A percentile compares a stretch with the other conserved stretches of the same genome.
Evolutionary conservation across 2,888 invertebrate genomes (phyloP).

Genomic region (Melanostoma mellinum): DNA sequence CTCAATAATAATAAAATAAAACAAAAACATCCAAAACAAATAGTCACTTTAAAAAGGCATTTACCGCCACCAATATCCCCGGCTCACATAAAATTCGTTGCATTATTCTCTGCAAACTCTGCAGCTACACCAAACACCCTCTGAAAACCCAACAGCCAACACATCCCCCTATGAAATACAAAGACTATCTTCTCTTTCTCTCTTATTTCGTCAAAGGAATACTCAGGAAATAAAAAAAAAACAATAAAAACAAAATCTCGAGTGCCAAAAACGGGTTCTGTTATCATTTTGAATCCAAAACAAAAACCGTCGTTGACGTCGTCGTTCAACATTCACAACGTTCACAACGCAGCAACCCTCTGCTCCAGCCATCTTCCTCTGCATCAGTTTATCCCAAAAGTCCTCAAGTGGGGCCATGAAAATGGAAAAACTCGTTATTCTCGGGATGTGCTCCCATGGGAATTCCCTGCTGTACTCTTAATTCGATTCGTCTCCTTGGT

Average conservation of each 20-base stretch:
- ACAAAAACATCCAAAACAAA: constrained; percentile 26
- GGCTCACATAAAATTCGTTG: constrained; percentile 27
- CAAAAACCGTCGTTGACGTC: constrained; percentile 60
- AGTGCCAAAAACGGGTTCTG: constrained; percentile 60
- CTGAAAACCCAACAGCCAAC: neutral
- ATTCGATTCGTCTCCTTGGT: constrained; percentile 81
- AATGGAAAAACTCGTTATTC: constrained; percentile 73
- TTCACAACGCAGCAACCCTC: constrained; percentile 58
- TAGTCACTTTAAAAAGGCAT: constrained; percentile 42
- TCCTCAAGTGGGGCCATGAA: constrained; percentile 68
- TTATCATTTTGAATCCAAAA: constrained; percentile 68
- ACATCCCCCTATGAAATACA: constrained; percentile 20
- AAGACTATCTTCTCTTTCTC: constrained; percentile 33
- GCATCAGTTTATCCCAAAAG: constrained; percentile 73
- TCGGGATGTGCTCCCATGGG: constrained; percentile 74
- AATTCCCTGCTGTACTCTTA: constrained; percentile 78
- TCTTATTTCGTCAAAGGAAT: constrained; percentile 45
- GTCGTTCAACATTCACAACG: constrained; percentile 53
- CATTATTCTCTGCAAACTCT: constrained; percentile 22
- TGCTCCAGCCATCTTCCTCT: constrained; percentile 49
- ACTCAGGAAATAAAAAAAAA: constrained; percentile 28
- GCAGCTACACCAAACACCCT: neutral
- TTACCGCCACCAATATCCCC: constrained; percentile 41
- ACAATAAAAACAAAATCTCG: constrained; percentile 15
- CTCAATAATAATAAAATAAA: constrained; percentile 1